Evolutionary conservation across 2,797 vertebrate genomes (phyloP), one percentile per base, ranked within the genome.

Genomic region (Aratinga solstitialis): DNA sequence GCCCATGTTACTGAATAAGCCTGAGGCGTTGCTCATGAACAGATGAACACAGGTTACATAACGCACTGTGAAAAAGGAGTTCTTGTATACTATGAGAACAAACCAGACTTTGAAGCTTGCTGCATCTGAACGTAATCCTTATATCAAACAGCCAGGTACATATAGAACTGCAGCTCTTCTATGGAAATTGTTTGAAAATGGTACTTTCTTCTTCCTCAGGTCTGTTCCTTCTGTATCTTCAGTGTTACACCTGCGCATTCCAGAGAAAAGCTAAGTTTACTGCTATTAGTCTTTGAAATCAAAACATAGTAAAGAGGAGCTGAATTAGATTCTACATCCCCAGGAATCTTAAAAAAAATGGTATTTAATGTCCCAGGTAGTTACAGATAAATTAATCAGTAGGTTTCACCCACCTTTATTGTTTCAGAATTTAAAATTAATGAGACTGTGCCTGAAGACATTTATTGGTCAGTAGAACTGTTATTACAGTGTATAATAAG

Each of bases 101-200:
- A 92, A 77, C 30, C 38, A 85, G 65, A 53, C 58, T 91, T 95
- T 91, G 89, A 93, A 91, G 89, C 53, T 68, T 74, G 65, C 42
- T 32, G 71, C 0, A 0, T 85, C 58, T 75, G 75, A 86, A 89
- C 0, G 1, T 12, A 87, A 54, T 81, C 65, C 34, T 73, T 72
- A 66, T 75, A 92, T 91, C 92, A 94, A 86, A 88, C 11, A 81
- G 76, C 22, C 38, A n/a, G 42, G 24, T 85, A 47, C 9, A 0
- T 69, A 22, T 27, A 67, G 72, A 87, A 83, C 58, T 72, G 29
- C 43, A 89, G 32, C 21, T 50, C 14, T 89, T 79, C 30, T 91
- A 26, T 9, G 23, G 54, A 91, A 92, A 83, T 13, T 47, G 16
- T 77, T 93, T 90, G 36, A 94, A 92, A 88, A 69, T 5, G 62